These are phyloP conservation scores for Ageneiosus marmoratus DNA, from an alignment of 2,113 vertebrate genomes.

Conservation along the genomic window DNA sequence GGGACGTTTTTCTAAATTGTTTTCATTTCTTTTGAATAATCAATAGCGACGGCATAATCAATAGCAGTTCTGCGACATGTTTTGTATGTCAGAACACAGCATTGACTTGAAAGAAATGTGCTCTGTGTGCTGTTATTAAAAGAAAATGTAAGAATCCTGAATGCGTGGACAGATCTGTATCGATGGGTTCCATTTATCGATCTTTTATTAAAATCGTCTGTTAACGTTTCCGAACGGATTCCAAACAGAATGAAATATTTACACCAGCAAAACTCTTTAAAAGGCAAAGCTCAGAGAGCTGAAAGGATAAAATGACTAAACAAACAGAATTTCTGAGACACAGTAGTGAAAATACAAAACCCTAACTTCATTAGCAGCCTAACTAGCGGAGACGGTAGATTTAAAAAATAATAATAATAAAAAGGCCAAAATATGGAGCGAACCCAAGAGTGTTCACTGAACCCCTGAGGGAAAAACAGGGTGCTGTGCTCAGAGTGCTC, in stretches of 20 bases:
- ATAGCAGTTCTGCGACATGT: not conserved
- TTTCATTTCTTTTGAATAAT: not conserved
- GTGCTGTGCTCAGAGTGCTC: not conserved
- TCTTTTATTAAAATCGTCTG: not conserved
- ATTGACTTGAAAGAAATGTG: not conserved
- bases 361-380: not conserved
- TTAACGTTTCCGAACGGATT: not conserved
- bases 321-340: not conserved
- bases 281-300: not conserved
- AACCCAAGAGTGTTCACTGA: not conserved
- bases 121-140: not conserved
- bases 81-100: not conserved
- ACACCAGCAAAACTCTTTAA: not conserved
- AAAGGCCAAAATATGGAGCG: not conserved
- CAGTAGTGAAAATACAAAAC: not conserved
- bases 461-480: not conserved
- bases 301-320: not conserved
- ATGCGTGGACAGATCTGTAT: not conserved
- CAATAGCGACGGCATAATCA: not conserved
- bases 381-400: not conserved
- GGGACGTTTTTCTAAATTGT: not conserved
- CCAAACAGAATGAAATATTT: not conserved
- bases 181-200: too few species aligned
- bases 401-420: too few species aligned
- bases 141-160: not conserved